Percentiles rank a stretch among this genome's conserved stretches.
phyloP scores from a whole-genome alignment of 2,797 vertebrate genomes.

The Enteromius treurensis region DNA sequence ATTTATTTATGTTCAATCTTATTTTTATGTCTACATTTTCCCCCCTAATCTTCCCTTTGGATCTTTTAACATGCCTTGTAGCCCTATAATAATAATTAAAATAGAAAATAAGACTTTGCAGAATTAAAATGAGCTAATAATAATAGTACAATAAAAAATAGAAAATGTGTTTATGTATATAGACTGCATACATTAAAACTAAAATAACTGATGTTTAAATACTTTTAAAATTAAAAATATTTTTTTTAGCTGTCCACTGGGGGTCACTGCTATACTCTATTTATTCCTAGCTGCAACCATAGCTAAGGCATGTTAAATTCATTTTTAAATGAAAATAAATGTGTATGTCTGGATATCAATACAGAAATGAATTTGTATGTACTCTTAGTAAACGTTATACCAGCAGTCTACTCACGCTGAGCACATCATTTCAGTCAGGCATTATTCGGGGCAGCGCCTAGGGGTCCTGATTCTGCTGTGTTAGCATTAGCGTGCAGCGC shows the following conservation, averaged over 20 bases:
- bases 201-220: no score
- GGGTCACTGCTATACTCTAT: neutral
- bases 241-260: neutral
- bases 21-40: no score
- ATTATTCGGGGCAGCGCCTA: neutral
- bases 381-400: neutral
- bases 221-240: no score
- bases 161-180: constrained; percentile 55
- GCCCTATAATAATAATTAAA: neutral
- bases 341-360: neutral
- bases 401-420: neutral
- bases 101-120: neutral
- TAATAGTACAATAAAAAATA: neutral
- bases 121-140: neutral
- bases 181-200: no score
- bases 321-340: no score
- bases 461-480: constrained; percentile 19
- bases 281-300: no score
- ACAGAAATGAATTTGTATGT: neutral
- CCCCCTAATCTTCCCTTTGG: no score
- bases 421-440: neutral
- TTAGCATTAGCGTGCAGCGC: constrained; percentile 1
- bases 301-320: no score
- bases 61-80: neutral
- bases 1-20: neutral